phyloP scores from a whole-genome alignment of 2,888 invertebrate genomes.

The Drosophila robusta region DNA sequence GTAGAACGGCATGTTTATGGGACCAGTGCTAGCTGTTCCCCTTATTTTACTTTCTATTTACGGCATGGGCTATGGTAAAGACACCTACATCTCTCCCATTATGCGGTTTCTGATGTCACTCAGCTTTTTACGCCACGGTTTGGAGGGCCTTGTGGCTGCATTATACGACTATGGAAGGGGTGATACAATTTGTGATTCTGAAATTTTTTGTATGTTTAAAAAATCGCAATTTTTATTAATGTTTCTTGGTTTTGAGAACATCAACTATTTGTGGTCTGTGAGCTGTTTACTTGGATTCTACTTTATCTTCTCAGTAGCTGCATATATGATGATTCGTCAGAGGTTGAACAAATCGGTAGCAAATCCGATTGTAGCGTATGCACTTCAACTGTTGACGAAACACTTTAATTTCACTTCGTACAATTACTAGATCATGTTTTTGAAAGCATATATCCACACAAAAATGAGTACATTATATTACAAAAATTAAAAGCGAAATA shows the following conservation, averaged over 20 bases:
- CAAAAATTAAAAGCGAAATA: neutral
- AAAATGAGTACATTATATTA: neutral
- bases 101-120: slow-evolving; percentile 92
- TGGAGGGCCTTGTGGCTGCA: slow-evolving; percentile 92
- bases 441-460: neutral
- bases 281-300: slow-evolving; percentile 90
- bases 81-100: slow-evolving; percentile 89
- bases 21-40: slow-evolving; percentile 94
- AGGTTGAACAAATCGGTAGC: slow-evolving; percentile 88
- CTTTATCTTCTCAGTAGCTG: slow-evolving; percentile 88
- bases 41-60: slow-evolving; percentile 94
- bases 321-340: slow-evolving; percentile 90
- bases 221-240: slow-evolving; percentile 90
- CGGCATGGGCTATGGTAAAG: slow-evolving; percentile 93
- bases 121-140: slow-evolving; percentile 92
- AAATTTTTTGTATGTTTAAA: slow-evolving; percentile 91
- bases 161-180: slow-evolving; percentile 91
- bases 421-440: slow-evolving; percentile 74
- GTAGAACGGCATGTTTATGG: slow-evolving; percentile 95
- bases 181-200: slow-evolving; percentile 90
- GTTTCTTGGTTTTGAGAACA: slow-evolving; percentile 90
- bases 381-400: slow-evolving; percentile 89
- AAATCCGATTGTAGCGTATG: slow-evolving; percentile 89
- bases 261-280: slow-evolving; percentile 89
- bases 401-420: slow-evolving; percentile 86